Base-by-base conservation (phyloP, 2,113 vertebrate genomes). In the Oryzias celebensis region DNA sequence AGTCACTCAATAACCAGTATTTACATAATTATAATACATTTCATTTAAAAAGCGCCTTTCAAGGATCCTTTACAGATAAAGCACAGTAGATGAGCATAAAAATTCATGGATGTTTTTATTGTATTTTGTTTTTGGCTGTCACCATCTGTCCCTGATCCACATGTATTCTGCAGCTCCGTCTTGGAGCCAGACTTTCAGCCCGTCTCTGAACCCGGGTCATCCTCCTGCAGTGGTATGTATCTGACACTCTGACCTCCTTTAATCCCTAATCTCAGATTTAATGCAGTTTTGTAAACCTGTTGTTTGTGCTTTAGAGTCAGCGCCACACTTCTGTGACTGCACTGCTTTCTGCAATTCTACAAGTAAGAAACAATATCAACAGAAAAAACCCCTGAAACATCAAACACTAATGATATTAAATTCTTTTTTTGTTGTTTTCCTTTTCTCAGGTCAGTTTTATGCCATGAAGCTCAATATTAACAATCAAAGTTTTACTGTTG, bases 371-470 rank as follows among this genome's bases (percentile, higher is more conserved):
- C 51, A 47, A 31, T 44, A 53, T 41, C 7, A 7, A n/a, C 20
- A 52, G 3, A 7, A 42, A 17, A n/a, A 17, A 5, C 8, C 7
- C 26, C 26, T 28, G 26, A 28, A 20, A 6, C 20, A 36, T 6
- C 1, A 8, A 31, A 17, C 26, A 17, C 12, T 5, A 16, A 7
- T 8, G 13, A 10, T 42, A 20, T 22, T 3, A 36, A 18, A n/a
- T 1, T 18, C 7, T 13, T 8, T 6, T 8, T 14, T 23, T 13
- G n/a, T 15, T 13, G 2, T 44, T 7, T 44, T 5, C 1, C 41
- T 58, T 81, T 46, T 20, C 5, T 41, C 28, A 88, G 87, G 70
- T 0, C 65, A 77, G 23, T 85, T 85, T 64, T 86, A 75, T 23
- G 62, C 77, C 36, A 14, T 60, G 2, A 65, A 44, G 31, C 50